Evolutionary conservation across 2,113 vertebrate species (phyloP).

Genomic region (Morone saxatilis): DNA sequence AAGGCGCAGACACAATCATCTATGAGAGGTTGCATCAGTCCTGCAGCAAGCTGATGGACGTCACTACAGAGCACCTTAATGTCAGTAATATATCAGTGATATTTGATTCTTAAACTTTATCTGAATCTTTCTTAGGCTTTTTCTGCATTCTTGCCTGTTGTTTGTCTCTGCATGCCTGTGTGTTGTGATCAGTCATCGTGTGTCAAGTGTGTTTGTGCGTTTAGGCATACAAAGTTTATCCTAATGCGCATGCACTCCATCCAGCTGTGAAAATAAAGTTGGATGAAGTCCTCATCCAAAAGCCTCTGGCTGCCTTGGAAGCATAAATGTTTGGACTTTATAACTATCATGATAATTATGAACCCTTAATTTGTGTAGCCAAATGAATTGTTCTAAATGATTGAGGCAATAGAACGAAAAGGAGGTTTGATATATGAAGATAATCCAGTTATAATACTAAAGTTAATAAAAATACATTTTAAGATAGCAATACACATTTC

Average conservation of each 20-base stretch:
- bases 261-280: background rate
- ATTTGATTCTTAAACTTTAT: background rate
- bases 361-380: background rate
- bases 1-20: slow-evolving; percentile 96
- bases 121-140: background rate
- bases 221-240: background rate
- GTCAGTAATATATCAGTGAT: slow-evolving; percentile 81
- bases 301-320: background rate
- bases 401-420: background rate
- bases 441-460: no score
- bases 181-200: background rate
- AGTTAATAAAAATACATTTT: no score
- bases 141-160: background rate
- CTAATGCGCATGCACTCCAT: background rate
- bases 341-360: no score
- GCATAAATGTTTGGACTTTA: background rate
- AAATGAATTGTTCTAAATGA: background rate
- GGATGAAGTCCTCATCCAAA: background rate
- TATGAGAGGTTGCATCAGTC: slow-evolving; percentile 90
- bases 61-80: slow-evolving; percentile 94
- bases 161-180: background rate
- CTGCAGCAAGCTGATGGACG: slow-evolving; percentile 86
- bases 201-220: slow-evolving; percentile 7
- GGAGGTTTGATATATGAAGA: background rate
- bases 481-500: no score